A percentile compares a stretch with the other conserved stretches of the same genome.
phyloP scores from a whole-genome alignment of 2,888 invertebrate genomes.

The Campaea margaritaria region DNA sequence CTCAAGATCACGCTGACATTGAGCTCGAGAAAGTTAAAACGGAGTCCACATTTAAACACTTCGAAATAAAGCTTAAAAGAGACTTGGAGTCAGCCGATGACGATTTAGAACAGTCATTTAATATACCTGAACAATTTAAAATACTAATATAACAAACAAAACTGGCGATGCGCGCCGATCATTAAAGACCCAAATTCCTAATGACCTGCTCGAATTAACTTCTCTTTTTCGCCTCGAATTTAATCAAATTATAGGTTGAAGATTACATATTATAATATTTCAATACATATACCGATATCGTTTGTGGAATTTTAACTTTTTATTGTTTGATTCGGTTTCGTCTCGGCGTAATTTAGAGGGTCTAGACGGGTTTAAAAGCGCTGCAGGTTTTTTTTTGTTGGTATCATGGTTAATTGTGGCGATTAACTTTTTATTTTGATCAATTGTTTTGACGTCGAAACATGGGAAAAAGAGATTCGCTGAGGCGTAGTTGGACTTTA shows the following conservation, averaged over 20 bases:
- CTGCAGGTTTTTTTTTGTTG: constrained; percentile 31
- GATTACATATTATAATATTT: constrained; percentile 80
- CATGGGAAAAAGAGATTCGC: neutral
- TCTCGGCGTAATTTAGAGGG: constrained; percentile 74
- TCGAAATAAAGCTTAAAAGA: constrained; percentile 26
- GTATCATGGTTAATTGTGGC: constrained; percentile 34
- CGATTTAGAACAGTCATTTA: constrained; percentile 57
- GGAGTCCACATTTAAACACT: constrained; percentile 23
- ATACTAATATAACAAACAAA: constrained; percentile 76
- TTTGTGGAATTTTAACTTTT: constrained; percentile 81
- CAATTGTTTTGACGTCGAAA: constrained; percentile 27
- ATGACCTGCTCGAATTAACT: constrained; percentile 78
- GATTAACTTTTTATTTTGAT: constrained; percentile 38
- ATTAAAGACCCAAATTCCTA: constrained; percentile 82
- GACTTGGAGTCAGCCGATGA: constrained; percentile 39
- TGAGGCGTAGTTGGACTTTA: too few relatives aligned
- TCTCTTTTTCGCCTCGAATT: constrained; percentile 78
- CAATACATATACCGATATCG: constrained; percentile 80
- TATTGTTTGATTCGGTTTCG: constrained; percentile 77
- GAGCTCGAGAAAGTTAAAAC: constrained; percentile 17
- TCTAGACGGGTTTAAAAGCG: constrained; percentile 74
- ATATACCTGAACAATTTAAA: constrained; percentile 65
- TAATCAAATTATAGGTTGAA: constrained; percentile 85
- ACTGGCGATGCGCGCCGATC: constrained; percentile 69
- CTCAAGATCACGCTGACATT: constrained; percentile 24